Evolutionary conservation across 2,888 invertebrate species (phyloP).

Genomic region (Agrenia bidenticulata): DNA sequence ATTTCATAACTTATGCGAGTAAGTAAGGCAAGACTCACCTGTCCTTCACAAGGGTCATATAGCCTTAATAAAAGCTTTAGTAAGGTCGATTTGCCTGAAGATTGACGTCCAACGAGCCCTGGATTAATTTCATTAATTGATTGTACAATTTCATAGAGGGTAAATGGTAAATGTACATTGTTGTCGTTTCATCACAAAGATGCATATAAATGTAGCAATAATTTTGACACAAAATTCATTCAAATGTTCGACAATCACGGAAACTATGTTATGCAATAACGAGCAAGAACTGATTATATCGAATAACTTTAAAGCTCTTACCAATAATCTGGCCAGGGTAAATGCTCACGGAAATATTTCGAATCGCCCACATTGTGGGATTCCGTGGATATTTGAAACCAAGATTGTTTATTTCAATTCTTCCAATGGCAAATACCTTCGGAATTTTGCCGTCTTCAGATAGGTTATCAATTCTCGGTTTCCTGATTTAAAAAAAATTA

Average conservation of each 20-base stretch:
- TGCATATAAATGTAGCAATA: too few relatives aligned
- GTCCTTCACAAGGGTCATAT: constrained; percentile 32
- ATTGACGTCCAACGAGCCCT: constrained; percentile 27
- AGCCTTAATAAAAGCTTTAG: constrained; percentile 34
- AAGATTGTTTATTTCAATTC: constrained; percentile 31
- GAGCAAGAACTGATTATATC: too few relatives aligned
- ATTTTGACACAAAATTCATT: too few relatives aligned
- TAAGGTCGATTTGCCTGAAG: constrained; percentile 37
- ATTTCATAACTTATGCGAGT: background rate
- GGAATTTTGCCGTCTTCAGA: constrained; percentile 28
- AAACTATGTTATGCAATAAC: too few relatives aligned
- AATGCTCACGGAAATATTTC: constrained; percentile 25
- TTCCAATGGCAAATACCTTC: constrained; percentile 29
- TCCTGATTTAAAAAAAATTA: constrained; percentile 22
- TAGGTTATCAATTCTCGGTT: constrained; percentile 39
- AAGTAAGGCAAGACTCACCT: constrained; percentile 11
- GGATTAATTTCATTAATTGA: background rate
- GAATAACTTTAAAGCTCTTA: constrained; percentile 4
- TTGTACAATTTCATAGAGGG: too few relatives aligned
- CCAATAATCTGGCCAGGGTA: constrained; percentile 40
- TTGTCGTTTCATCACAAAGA: too few relatives aligned
- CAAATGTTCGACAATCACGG: too few relatives aligned
- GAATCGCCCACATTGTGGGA: constrained; percentile 18
- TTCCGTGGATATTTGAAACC: constrained; percentile 39
- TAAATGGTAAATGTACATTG: too few relatives aligned